These are phyloP conservation scores for Chaetophractus vellerosus DNA, from an alignment of 2,797 vertebrate genomes.

Conservation along the genomic window DNA sequence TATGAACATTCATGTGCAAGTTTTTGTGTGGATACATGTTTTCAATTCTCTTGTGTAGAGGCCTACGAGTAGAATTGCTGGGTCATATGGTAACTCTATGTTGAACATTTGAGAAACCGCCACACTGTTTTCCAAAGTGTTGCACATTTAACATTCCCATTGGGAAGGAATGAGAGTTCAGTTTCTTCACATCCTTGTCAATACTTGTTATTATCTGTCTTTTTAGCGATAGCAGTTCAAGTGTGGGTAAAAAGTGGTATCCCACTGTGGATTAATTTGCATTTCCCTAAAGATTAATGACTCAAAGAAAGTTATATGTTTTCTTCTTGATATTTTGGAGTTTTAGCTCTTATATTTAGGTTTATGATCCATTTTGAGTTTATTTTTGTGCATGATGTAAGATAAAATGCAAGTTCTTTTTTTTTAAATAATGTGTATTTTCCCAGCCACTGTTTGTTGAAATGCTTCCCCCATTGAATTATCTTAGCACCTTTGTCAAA, in stretches of 20 bases:
- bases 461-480: neutral
- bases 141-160: neutral
- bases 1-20: neutral
- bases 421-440: neutral
- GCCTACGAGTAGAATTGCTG: neutral
- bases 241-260: neutral
- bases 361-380: neutral
- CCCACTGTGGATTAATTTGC: neutral
- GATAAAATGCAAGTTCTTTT: neutral
- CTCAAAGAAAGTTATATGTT: neutral
- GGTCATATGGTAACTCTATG: neutral
- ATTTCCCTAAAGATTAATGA: neutral
- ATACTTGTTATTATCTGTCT: neutral
- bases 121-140: neutral
- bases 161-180: neutral
- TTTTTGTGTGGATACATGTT: neutral
- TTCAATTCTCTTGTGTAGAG: neutral
- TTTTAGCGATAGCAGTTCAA: neutral
- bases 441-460: neutral
- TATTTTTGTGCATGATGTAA: neutral
- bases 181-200: neutral
- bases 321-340: neutral
- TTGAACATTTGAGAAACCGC: constrained; percentile 21
- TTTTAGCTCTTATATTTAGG: constrained; percentile 1
- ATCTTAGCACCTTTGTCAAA: neutral